A percentile compares a stretch with the other conserved stretches of the same genome.
These are phyloP conservation scores for Batillaria attramentaria DNA, from an alignment of 1,140 invertebrate species.

Conservation along the genomic window DNA sequence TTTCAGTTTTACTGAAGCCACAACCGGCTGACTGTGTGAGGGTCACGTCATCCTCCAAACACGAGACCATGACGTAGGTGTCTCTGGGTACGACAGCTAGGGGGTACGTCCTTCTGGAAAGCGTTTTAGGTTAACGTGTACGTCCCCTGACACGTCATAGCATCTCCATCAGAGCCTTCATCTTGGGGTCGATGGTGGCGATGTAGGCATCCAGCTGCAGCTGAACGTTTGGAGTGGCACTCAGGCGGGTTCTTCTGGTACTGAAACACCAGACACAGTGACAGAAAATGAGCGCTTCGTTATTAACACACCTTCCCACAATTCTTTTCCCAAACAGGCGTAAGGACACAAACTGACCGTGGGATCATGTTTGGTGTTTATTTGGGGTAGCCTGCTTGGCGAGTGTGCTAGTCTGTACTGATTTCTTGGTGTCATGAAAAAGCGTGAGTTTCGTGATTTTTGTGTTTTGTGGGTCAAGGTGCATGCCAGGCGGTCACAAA, in stretches of 20 bases:
- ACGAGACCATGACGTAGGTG: not conserved
- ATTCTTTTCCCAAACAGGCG: too few relatives aligned
- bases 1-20: not conserved
- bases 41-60: not conserved
- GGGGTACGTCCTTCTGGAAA: too few relatives aligned
- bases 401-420: not conserved
- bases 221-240: conserved; percentile 10
- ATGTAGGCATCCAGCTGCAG: conserved; percentile 7
- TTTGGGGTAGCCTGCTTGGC: not conserved
- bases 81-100: too few relatives aligned
- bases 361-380: not conserved
- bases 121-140: not conserved
- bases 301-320: too few relatives aligned
- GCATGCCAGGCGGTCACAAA: too few relatives aligned
- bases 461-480: too few relatives aligned
- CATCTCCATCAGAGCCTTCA: conserved; percentile 13
- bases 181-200: conserved; percentile 14
- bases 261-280: not conserved
- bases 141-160: not conserved
- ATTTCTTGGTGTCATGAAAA: not conserved
- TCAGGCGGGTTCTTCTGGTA: conserved; percentile 12
- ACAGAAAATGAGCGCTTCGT: not conserved
- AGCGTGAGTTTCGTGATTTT: not conserved
- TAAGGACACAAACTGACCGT: not conserved
- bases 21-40: not conserved